Base-by-base conservation (phyloP, 2,888 invertebrate genomes). In the Cetonia aurata region DNA sequence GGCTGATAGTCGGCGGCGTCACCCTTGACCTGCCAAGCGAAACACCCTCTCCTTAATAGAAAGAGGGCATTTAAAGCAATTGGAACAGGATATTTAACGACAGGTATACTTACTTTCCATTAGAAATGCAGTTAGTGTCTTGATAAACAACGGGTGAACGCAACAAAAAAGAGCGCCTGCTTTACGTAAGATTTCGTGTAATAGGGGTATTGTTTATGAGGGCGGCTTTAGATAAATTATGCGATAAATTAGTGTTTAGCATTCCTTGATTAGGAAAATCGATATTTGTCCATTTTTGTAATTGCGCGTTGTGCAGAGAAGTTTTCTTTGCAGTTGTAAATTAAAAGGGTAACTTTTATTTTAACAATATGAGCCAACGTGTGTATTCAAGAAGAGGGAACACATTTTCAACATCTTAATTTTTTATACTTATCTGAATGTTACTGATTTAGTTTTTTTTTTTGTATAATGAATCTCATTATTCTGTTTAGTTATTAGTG, bases 1-100 rank as follows among this genome's bases (percentile, higher is more conserved):
- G 42, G 62, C 53, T 62, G 69, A 69, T 75, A 74, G 69, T 50
- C 67, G 41, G 66, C 42, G 46, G 56, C 65, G 86, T 79, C 80
- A 76, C 73, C 74, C 76, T 74, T 77, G 77, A 73, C 59, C 68
- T 77, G 50, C 65, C 75, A 78, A 71, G 77, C 76, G 77, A 73
- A 73, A 76, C 77, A 75, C 76, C 77, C 76, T 71, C 70, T 65
- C 42, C 57, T 68, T 44, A 44, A 71, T 62, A 41, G 59, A 55
- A 55, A 55, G 37, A 67, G 56, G 55, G 56, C 33, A 67, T 67
- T 67, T 67, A 56, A 67, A 46, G 55, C 55, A 56, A 67, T 46
- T 67, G 46, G 48, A 67, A 67, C 67, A 56, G 67, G 46, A 67
- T 67, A 67, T 56, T 67, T 57, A 46, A 57, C 55, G 42, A 67